phyloP scores from a whole-genome alignment of 2,888 invertebrate genomes.

The Theristus sp. region DNA sequence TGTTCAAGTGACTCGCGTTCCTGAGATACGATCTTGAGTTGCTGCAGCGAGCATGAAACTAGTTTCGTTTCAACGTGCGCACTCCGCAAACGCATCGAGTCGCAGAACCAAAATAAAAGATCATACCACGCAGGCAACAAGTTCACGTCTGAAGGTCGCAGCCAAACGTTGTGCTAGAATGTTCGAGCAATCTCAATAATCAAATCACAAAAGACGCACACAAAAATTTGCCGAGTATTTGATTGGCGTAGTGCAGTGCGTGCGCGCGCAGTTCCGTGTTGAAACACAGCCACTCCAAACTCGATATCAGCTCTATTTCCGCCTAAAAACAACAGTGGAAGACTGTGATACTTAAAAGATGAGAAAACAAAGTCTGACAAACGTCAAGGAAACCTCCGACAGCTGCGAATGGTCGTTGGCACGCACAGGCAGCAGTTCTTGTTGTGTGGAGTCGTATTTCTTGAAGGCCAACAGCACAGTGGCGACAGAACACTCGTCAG shows the following conservation, averaged over 20 bases:
- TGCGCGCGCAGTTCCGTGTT: not conserved
- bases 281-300: not conserved
- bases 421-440: not conserved
- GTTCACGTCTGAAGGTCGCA: too few species aligned
- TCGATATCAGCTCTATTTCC: not conserved
- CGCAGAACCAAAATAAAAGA: not conserved
- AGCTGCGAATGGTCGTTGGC: too few species aligned
- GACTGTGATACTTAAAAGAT: not conserved
- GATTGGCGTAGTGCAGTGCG: not conserved
- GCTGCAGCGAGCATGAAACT: not conserved
- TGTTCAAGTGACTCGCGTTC: too few species aligned
- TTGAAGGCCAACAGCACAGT: not conserved
- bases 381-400: not conserved
- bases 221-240: not conserved
- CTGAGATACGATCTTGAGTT: not conserved
- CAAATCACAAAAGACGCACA: not conserved
- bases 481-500: not conserved
- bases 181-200: not conserved
- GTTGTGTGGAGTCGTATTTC: not conserved
- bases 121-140: too few species aligned
- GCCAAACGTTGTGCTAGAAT: too few species aligned
- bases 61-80: not conserved
- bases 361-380: not conserved
- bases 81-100: not conserved
- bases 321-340: not conserved